Base-by-base conservation (phyloP, 92 coral and sea anemone genomes). In the Siderastrea siderea region DNA sequence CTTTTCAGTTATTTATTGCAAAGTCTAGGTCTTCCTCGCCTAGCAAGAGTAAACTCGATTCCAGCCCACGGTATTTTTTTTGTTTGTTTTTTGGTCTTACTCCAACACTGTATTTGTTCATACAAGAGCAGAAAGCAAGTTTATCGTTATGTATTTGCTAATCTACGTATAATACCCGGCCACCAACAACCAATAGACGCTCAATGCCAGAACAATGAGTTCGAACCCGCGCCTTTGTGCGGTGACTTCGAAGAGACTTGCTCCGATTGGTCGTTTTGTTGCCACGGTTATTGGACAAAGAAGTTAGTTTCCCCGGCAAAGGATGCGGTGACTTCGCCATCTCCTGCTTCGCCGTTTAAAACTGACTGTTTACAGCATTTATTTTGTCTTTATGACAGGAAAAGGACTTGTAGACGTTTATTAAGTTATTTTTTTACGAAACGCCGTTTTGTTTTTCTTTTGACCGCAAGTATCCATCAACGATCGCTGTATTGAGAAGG, bases 231-330 rank as follows among this genome's bases (percentile, higher is more conserved):
- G 60, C 79, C 47, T 10, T 46, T 59, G 69, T 60, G 70, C 69
- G 81, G 84, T 13, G 71, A 64, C 38, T 19, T 79, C 43, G 5
- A 14, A 78, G 47, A 10, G 47, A 7, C 4, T 9, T 54, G 38
- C 50, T 65, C 12, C 62, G 71, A 84, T 84, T 84, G 87, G 87
- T 50, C 50, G 73, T 45, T 60, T 84, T 75, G 87, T 84, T 84
- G 87, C 87, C 81, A 84, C 51, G 87, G 80, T 44, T 50, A 17
- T 84, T 52, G 58, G 6, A 52, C 26, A 47, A 26, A 7, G 45
- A 14, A 84, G 87, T 84, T 73, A 82, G 67, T 82, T 82, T 61
- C 51, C 44, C 87, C 87, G 87, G 87, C 80, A 19, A 43, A 61
- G 79, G 59, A 58, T 59, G 51, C 1, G 64, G 79, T 17, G 51